Percentiles rank a stretch among this genome's conserved stretches.
Conservation (phyloP, 2,113 vertebrate genomes). For the Myiagra hebetior region DNA sequence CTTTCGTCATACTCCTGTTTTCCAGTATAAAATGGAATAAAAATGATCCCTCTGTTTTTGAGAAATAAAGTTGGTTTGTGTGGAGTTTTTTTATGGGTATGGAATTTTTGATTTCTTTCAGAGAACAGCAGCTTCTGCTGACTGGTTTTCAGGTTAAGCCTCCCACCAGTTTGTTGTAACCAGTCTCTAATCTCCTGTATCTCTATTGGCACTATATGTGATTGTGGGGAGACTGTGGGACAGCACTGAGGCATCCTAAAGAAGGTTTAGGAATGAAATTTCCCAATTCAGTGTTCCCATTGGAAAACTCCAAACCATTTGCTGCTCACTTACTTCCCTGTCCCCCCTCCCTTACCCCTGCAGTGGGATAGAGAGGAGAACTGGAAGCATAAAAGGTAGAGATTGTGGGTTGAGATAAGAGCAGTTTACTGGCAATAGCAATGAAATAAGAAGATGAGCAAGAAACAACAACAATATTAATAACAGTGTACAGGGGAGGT, state of each 20-base stretch:
- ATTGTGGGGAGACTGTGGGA: background rate
- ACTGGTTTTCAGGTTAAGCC: background rate
- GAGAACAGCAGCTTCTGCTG: background rate
- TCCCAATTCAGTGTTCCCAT: background rate
- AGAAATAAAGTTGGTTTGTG: background rate
- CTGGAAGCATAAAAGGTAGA: background rate
- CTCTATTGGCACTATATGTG: background rate
- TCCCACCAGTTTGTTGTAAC: background rate
- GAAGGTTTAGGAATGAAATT: background rate
- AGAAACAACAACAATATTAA: background rate
- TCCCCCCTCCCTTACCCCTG: rapidly evolving
- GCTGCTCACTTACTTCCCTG: background rate
- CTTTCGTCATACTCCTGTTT: background rate
- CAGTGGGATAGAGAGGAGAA: background rate
- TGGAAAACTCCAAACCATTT: background rate
- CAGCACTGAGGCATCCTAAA: background rate
- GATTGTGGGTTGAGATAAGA: background rate
- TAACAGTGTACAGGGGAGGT: background rate
- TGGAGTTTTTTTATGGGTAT: background rate
- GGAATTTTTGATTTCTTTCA: background rate
- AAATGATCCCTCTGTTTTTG: background rate
- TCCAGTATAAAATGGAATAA: background rate
- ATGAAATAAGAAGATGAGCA: background rate
- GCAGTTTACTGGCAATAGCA: background rate
- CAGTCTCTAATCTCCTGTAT: background rate